A percentile compares a stretch with the other conserved stretches of the same genome.
Conservation (phyloP, 2,888 invertebrate species). For the Drosophila anceps region DNA sequence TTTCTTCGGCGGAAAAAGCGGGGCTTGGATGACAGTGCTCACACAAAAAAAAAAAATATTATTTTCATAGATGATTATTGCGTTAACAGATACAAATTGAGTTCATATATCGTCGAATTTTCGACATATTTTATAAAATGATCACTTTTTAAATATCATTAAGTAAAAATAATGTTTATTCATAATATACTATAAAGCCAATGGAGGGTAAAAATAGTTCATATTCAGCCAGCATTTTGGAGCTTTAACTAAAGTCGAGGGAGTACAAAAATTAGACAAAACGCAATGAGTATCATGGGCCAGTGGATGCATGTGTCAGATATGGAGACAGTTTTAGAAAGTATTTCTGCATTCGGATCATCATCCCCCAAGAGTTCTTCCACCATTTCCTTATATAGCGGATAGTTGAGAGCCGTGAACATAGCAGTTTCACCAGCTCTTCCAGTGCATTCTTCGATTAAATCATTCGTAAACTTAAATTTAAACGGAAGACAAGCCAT, state of each 20-base stretch:
- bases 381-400: background rate
- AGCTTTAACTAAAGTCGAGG: background rate
- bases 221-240: background rate
- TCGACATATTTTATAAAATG: no score
- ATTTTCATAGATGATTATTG: no score
- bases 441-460: background rate
- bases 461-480: background rate
- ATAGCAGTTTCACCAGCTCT: background rate
- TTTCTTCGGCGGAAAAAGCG: no score
- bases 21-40: no score
- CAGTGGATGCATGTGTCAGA: background rate
- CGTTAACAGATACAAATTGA: no score
- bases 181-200: no score
- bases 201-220: background rate
- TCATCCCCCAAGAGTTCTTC: accelerated
- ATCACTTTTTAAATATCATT: no score
- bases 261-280: background rate
- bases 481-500: background rate
- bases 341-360: no score
- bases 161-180: no score
- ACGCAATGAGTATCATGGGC: background rate
- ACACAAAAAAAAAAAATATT: no score
- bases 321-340: background rate
- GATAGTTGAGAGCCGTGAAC: background rate
- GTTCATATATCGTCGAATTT: no score